Base-by-base conservation (phyloP, 1,140 invertebrate genomes). In the Trissolcus basalis region DNA sequence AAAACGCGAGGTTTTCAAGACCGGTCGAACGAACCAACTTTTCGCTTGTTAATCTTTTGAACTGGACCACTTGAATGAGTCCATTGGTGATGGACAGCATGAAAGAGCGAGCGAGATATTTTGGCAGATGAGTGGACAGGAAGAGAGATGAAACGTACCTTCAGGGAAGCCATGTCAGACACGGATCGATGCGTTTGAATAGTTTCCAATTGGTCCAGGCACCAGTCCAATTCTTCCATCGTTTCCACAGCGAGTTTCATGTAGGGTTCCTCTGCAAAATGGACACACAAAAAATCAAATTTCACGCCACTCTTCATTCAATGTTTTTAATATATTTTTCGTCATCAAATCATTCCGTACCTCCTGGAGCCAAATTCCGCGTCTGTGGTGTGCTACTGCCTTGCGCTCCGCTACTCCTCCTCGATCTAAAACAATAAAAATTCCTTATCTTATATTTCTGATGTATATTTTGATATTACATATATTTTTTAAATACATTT, bases 171-270 rank as follows among this genome's bases (percentile, higher is more conserved):
- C 98, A 99, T 99, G 89, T 99, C 98, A 67, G 97, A 98, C 70
- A 99, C 98, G 81, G 97, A 98, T 84, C 97, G 93, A 90, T 99
- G 97, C 47, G 98, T 98, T 91, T 99, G 98, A 87, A 99, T 98
- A 58, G 97, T 98, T 91, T 99, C 98, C 89, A 99, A 89, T 90
- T 99, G 98, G 89, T 99, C 97, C 89, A 99, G 90, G 89, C 98
- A 99, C 98, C 98, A 99, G 90, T 99, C 98, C 85, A 99, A 90
- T 89, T 99, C 98, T 87, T 99, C 97, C 90, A 99, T 93, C 13
- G 97, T 99, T 87, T 99, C 97, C 83, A 97, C 90, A 45, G 97
- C 96, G 81, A 98, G 89, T 87, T 96, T 97, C 89, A 94, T 93
- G 88, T 96, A 97, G 74, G 93, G 90, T 84, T 98, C 96, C 90